These are phyloP conservation scores for Chironomus tentans DNA, from an alignment of 2,888 invertebrate species.

Conservation along the genomic window DNA sequence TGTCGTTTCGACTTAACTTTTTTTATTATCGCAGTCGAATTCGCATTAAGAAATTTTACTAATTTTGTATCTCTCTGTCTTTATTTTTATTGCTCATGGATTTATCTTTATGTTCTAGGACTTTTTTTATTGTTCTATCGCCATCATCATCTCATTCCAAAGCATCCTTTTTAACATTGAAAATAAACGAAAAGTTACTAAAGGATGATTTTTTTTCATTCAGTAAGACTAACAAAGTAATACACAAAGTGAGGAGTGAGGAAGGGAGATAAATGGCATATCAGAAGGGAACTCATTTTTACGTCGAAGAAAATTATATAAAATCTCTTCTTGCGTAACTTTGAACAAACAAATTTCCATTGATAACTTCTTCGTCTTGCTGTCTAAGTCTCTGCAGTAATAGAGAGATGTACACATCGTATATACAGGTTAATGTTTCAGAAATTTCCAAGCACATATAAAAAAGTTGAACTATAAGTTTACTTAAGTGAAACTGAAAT, in stretches of 20 bases:
- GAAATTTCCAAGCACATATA: no score
- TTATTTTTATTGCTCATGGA: constrained; percentile 4
- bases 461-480: neutral
- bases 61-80: neutral
- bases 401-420: neutral
- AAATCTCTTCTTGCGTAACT: neutral
- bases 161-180: neutral
- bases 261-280: no score
- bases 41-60: neutral
- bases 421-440: neutral
- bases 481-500: neutral
- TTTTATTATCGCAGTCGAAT: neutral
- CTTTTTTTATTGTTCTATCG: neutral
- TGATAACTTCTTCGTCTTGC: neutral
- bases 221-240: no score
- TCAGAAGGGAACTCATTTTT: no score
- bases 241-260: no score
- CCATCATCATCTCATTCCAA: neutral
- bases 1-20: neutral
- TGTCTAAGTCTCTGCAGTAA: neutral
- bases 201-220: neutral
- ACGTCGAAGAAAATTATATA: neutral
- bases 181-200: neutral
- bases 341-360: neutral
- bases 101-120: neutral